A percentile compares a stretch with the other conserved stretches of the same genome.
phyloP scores from a whole-genome alignment of 30 jellyfish, hydroid and myxozoan genomes.

The Mastigias papua region DNA sequence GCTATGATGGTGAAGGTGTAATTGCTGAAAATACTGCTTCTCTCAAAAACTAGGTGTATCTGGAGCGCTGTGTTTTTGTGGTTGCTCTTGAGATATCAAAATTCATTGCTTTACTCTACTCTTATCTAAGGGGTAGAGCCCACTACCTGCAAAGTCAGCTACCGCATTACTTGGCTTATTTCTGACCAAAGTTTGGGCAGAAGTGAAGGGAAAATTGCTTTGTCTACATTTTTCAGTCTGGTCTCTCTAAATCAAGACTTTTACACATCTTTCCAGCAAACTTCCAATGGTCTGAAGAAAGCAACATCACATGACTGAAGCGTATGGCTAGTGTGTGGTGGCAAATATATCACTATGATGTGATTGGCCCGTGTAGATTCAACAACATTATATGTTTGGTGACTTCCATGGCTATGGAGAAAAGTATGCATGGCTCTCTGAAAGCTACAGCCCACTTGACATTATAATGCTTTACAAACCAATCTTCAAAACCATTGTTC shows the following conservation, averaged over 20 bases:
- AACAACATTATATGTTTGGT: neutral
- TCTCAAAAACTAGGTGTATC: no score
- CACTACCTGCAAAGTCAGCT: neutral
- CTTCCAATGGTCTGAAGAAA: neutral
- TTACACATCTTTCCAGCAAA: neutral
- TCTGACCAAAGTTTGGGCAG: neutral
- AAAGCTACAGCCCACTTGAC: neutral
- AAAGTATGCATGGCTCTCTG: neutral
- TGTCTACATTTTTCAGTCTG: neutral
- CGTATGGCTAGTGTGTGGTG: neutral
- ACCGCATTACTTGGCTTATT: neutral
- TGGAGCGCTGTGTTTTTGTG: no score
- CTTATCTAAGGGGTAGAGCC: no score
- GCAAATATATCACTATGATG: neutral
- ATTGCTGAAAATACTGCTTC: no score
- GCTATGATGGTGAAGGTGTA: no score
- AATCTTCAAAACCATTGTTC: neutral
- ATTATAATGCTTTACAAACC: neutral
- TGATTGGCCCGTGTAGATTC: neutral
- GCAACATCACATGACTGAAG: neutral
- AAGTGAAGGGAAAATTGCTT: neutral
- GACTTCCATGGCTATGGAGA: neutral
- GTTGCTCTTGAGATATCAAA: no score
- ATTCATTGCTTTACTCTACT: no score
- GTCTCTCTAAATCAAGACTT: neutral